Evolutionary conservation across 2,113 vertebrate genomes (phyloP), one percentile per base, ranked within the genome.

Genomic region (Pseudonaja textilis): DNA sequence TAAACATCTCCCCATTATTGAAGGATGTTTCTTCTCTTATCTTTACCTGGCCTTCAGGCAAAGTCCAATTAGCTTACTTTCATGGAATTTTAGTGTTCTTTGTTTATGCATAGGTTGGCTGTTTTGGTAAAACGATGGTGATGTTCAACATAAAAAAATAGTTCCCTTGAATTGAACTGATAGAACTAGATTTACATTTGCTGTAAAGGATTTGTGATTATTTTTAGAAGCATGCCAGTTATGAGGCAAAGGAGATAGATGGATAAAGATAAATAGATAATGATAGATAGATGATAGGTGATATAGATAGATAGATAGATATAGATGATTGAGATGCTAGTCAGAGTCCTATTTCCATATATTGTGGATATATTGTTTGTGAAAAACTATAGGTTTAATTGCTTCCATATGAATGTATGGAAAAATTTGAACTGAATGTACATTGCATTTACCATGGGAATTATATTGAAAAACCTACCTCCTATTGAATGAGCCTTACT

Each of bases 1-100:
- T 34, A 56, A 92, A 85, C 42, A 90, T 89, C 42, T 52, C 55
- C 61, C 22, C 55, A 89, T 52, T 89, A 59, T 39, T 45, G 85
- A 59, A 81, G 42, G 47, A 50, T 90, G 34, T 61, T 93, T 54
- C 42, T 89, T 47, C 89, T 86, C 55, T 85, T 93, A 85, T 93
- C 88, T 90, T 90, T 47, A 59, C 42, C 69, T 85, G 42, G 34
- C 88, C 88, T 93, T 85, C 88, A 39, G 55, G 59, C 50, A 90
- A 89, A 93, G 74, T 22, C 42, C 74, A 90, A 23, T 90, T 85
- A 45, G 6, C 39, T 89, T 81, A 45, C 34, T 93, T 89, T 85
- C 39, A 92, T 89, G 34, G 54, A 47, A 34, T 34, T 47, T 14
- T 6, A 34, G n/a, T 39, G 56, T 9, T 52, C 55, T 90, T 93